Base-by-base conservation (phyloP, 2,113 vertebrate species). In the Lophura nycthemera region DNA sequence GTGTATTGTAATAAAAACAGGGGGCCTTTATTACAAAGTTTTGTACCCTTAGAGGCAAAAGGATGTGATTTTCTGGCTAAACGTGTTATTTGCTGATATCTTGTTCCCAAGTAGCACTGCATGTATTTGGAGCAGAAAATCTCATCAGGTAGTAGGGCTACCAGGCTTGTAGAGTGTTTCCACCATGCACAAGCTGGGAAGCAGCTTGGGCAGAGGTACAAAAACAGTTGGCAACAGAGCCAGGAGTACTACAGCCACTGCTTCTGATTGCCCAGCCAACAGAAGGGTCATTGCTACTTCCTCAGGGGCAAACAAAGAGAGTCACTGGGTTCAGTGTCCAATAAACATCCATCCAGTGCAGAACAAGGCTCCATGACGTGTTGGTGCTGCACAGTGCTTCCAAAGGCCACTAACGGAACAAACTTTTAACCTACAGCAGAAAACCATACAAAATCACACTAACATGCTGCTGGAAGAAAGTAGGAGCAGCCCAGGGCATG, bases 341-440 rank as follows among this genome's bases (percentile, higher is more conserved):
- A 29, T 71, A 75, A 74, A 32, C 34, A 56, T 17, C n/a, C 47
- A 29, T 22, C 6, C 38, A 17, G 27, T 3, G 54, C 65, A 61
- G 84, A 42, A 10, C 7, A 59, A 67, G 11, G 19, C 32, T 12
- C 12, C 27, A 20, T 30, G 54, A 38, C 6, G 8, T 1, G 20
- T 20, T 11, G 34, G 13, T 48, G 40, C 72, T 66, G 21, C 22
- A 63, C 34, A 6, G 14, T 13, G 21, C 17, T 86, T 86, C 50
- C 60, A 40, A 38, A 27, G 43, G 20, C 5, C 19, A 17, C 14
- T 50, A 21, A 14, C 0, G 0, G 27, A 21, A 4, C 13, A 34
- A 56, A 8, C 18, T 66, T 17, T 3, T 0, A 67, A 10, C 27
- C 43, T 36, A 20, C 8, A 54, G 64, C 24, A 81, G 36, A 81